Evolutionary conservation across 2,888 invertebrate species (phyloP), one percentile per base, ranked within the genome.

Genomic region (Ectobius pallidus): DNA sequence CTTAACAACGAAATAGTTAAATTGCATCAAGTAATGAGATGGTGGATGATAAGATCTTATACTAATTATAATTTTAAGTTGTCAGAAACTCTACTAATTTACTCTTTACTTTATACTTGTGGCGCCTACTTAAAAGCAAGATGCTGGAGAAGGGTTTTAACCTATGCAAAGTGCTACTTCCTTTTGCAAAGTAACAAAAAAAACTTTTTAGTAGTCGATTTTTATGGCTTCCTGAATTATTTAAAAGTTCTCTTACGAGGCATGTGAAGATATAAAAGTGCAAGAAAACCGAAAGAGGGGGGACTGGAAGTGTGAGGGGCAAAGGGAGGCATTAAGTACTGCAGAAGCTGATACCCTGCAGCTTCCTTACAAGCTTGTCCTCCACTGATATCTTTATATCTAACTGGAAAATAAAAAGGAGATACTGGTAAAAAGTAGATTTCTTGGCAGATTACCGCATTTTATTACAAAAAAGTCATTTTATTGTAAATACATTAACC

Each of bases 191-290:
- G 22, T n/a, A 30, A 42, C 39, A 39, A 27, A 58, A 69, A 62
- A 72, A 69, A 72, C 44, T 69, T 73, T 73, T 73, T 70, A 69
- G 61, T 49, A 73, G 70, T 73, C 73, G 73, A 73, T 70, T 73
- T 72, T 73, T 73, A 73, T 73, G 73, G 70, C 73, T 65, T 65
- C 52, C 52, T 73, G 73, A 73, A 73, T 72, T 73, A 73, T 73
- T 73, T 73, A 73, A 67, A 73, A 52, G 70, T 49, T 46, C 61
- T 70, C 62, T 63, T 70, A 49, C 39, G 32, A 69, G 27, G 34
- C 63, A 52, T 73, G 52, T 46, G 68, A 62, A 67, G 72, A 30
- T 68, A 68, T 72, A 69, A 72, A 72, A 72, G 52, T 72, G 61
- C 30, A 55, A 68, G 62, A 49, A 49, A 32, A 70, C 20, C 20